Evolutionary conservation across 2,888 invertebrate species (phyloP), one percentile per base, ranked within the genome.

Genomic region (Lycaena phlaeas): DNA sequence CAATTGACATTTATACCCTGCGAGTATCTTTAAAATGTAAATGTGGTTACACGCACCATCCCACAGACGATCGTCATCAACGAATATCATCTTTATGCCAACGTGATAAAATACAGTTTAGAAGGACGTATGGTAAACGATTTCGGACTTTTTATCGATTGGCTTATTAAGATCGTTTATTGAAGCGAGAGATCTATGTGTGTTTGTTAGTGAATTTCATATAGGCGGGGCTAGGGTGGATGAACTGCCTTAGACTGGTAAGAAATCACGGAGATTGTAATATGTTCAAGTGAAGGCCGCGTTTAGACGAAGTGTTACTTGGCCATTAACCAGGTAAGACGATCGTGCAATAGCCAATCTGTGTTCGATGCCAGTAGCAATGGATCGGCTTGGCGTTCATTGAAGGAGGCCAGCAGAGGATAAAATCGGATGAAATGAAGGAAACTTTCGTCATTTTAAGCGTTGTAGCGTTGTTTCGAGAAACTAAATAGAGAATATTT

Each of bases 1-100:
- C 78, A 79, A 79, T 81, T 79, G 79, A 79, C 79, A 78, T 81
- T 78, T 79, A 79, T 76, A 76, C 74, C 67, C 64, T 62, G 63
- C 72, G 68, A 74, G 75, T 69, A 75, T 71, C 68, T 76, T 68
- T 72, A 75, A 76, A 79, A 78, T 77, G 77, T 79, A 79, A 79
- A 79, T 77, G 78, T 64, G 74, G 74, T 76, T 70, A 71, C 71
- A 74, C 72, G 71, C 69, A 76, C 69, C 63, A 68, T 67, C 70
- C 68, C 70, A 68, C 58, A 54, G 57, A 53, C 36, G 4, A 7
- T 34, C 25, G 22, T 30, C 37, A 31, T 34, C 43, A 29, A 14
- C 36, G 25, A 50, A 36, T 31, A 42, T 37, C 53, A 50, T 52
- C 56, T 43, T 46, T 53, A 48, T 37, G 52, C 41, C 54, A 40